Evolutionary conservation across 2,797 vertebrate species (phyloP), one percentile per base, ranked within the genome.

Genomic region (Acanthurus leucopareius): DNA sequence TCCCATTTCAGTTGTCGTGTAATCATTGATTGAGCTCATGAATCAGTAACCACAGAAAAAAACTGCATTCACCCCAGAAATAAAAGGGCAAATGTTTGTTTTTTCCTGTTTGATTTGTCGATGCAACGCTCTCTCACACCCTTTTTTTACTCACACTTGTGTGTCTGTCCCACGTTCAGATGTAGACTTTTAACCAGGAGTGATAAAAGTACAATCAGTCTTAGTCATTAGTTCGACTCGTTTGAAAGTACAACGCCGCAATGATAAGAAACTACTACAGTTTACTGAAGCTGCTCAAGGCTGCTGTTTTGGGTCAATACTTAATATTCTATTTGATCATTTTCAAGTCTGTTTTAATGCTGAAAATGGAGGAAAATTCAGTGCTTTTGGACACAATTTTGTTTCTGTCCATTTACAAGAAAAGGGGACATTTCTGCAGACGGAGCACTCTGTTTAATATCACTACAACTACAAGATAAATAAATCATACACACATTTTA

Each of bases 41-140:
- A 93, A 93, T 94, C 81, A 93, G 90, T 93, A 90, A 93, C 92
- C 28, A 47, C n/a, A 48, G 7, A 42, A 58, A 77, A 51, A 62
- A 32, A 51, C 25, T 5, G 8, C 4, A 68, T 83, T 84, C 7
- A 67, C 45, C 51, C 57, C 64, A 62, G 59, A 84, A 86, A 84
- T 88, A 92, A 89, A 89, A 93, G 91, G 82, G 70, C 76, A 84
- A 79, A 75, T 82, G 73, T 89, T 89, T 88, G 65, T 15, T 47
- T 67, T 84, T 79, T 84, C 74, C 56, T 86, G 81, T 80, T 77
- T 61, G 79, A 81, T 13, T 69, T 82, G 74, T 65, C 64, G 75
- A 76, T 58, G 49, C 32, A 5, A 61, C 35, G 4, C 67, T 49
- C 57, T 76, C 53, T 59, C 79, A 59, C 79, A 56, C 54, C 40